A percentile compares a stretch with the other conserved stretches of the same genome.
phyloP scores from a whole-genome alignment of 2,113 vertebrate species.

The Alaudala cheleensis region DNA sequence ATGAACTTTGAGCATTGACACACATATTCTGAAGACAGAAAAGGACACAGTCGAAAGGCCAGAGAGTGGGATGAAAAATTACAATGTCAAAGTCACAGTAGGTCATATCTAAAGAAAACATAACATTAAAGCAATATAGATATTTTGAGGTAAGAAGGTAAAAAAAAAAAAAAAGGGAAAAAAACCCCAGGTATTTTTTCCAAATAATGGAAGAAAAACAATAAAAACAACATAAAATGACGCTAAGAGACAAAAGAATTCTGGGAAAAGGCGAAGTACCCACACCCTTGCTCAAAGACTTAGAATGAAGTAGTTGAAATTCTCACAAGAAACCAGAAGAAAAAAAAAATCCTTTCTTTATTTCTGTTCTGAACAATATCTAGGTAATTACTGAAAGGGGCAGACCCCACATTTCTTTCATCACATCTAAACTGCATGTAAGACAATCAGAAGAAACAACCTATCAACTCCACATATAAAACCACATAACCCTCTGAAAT shows the following conservation, averaged over 20 bases:
- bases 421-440: not conserved
- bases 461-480: not conserved
- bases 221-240: not conserved
- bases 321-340: not conserved
- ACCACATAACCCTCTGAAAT: not conserved
- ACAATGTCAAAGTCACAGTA: not conserved
- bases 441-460: not conserved
- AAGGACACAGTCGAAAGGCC: not conserved
- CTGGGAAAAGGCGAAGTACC: not conserved
- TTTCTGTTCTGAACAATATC: not conserved
- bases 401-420: not conserved
- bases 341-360: not conserved
- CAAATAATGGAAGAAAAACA: not conserved
- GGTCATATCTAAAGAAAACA: not conserved
- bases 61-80: not conserved
- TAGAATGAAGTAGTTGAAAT: not conserved
- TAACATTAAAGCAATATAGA: not conserved
- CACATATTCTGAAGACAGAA: not conserved
- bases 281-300: not conserved
- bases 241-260: not conserved
- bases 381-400: not conserved
- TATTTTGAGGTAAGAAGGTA: not conserved
- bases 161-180: not conserved
- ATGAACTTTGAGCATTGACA: not conserved
- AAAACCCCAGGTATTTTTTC: not conserved